Evolutionary conservation across 2,888 invertebrate species (phyloP), one percentile per base, ranked within the genome.

Genomic region (Galeruca laticollis): DNA sequence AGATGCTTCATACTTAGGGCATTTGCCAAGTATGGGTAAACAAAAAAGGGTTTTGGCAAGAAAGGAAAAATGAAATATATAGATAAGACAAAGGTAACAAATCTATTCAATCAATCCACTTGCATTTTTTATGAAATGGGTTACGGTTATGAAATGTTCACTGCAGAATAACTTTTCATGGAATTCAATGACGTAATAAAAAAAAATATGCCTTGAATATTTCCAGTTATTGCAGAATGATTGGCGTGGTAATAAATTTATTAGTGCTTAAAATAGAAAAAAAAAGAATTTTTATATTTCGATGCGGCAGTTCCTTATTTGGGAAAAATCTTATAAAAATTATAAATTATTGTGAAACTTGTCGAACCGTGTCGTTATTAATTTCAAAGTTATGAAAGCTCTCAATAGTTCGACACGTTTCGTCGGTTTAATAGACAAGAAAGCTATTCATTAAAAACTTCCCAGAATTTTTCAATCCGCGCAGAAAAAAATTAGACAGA

Each of bases 401-500:
- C 37, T 56, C 64, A 62, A 71, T 71, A 60, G 63, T 31, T 64
- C 51, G 51, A 57, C 64, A 60, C 47, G 31, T 71, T 56, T 59
- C 37, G 35, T 68, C 61, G 40, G 66, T 61, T 64, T 60, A 54
- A 69, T 52, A 47, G 70, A 64, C 56, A 61, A 60, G 67, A 71
- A 64, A 59, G 67, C 67, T 57, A 73, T 73, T 59, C 65, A 73
- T 73, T 73, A 73, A 67, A 70, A 68, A 65, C 57, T 70, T 70
- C 56, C 57, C 26, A 40, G 61, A 47, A 64, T 64, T 71, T 69
- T 71, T 63, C 61, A 66, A 61, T 62, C 47, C 66, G 21, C 37
- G 33, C 60, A 61, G 60, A 65, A 74, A 74, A 74, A 74, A 74
- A 74, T 73, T 70, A 71, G 69, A 63, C 68, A 31, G 69, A 60